phyloP scores from a whole-genome alignment of 2,113 vertebrate species.

The Propithecus coquereli region DNA sequence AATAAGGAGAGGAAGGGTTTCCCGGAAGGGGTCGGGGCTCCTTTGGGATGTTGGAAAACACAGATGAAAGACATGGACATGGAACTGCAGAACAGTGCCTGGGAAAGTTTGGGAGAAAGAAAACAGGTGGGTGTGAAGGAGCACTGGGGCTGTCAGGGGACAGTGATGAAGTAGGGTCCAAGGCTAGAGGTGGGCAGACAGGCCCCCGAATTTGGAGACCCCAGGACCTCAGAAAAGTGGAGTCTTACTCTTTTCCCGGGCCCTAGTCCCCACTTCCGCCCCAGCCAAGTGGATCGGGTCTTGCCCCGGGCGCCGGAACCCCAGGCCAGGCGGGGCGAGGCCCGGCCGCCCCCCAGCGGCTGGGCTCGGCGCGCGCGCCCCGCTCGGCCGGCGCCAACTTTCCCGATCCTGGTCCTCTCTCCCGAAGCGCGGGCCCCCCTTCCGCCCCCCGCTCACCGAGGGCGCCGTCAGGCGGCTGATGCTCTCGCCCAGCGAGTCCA shows the following conservation, averaged over 20 bases:
- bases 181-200: neutral
- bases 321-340: neutral
- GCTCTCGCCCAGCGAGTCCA: constrained; percentile 96
- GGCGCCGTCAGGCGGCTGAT: constrained; percentile 93
- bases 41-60: neutral
- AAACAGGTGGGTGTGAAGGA: constrained; percentile 53
- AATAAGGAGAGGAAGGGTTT: neutral
- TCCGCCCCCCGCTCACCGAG: constrained; percentile 85
- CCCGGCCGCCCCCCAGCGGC: constrained; percentile 59
- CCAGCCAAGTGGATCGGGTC: neutral
- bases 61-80: neutral
- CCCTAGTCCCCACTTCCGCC: neutral
- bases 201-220: neutral
- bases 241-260: neutral
- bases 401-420: neutral
- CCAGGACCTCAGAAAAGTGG: no score
- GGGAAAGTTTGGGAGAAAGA: constrained; percentile 60
- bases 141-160: neutral
- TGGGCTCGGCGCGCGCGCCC: neutral
- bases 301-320: neutral
- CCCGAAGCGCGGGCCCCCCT: neutral
- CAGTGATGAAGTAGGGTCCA: no score
- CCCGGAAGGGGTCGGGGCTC: neutral
- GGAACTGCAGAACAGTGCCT: neutral
- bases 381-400: constrained; percentile 37